phyloP scores from a whole-genome alignment of 2,888 invertebrate genomes.

The Campoplex nolae region DNA sequence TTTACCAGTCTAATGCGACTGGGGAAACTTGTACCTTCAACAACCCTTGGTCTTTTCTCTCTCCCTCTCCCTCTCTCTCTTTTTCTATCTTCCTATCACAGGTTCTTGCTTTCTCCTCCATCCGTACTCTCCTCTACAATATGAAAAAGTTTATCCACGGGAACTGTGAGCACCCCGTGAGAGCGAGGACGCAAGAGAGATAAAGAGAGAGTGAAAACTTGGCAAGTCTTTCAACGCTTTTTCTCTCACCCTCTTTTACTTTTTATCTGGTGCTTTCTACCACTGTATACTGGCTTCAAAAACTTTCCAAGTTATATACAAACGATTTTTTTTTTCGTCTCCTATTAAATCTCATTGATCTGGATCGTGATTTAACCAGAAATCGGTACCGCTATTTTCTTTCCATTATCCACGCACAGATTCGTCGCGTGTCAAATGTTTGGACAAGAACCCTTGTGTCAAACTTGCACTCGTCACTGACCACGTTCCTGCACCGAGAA shows the following conservation, averaged over 20 bases:
- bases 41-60: conserved; percentile 60
- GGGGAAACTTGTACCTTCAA: conserved; percentile 71
- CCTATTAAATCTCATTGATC: conserved; percentile 26
- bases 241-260: not conserved
- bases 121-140: conserved; percentile 36
- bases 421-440: conserved; percentile 65
- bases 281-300: conserved; percentile 15
- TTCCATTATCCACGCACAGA: conserved; percentile 59
- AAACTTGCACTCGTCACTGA: not conserved
- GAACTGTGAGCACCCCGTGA: conserved; percentile 38
- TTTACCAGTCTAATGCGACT: conserved; percentile 78
- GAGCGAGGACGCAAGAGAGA: not conserved
- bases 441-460: conserved; percentile 27
- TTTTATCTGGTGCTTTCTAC: not conserved
- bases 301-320: not conserved
- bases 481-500: conserved; percentile 20
- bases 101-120: conserved; percentile 20
- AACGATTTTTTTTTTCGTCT: conserved; percentile 24
- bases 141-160: conserved; percentile 63
- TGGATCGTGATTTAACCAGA: conserved; percentile 36
- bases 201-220: conserved; percentile 6
- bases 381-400: conserved; percentile 51
- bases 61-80: conserved; percentile 17
- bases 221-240: conserved; percentile 39
- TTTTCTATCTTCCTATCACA: not conserved